Percentiles rank a stretch among this genome's conserved stretches.
These are phyloP conservation scores for Agrilus cyanescens DNA, from an alignment of 2,888 invertebrate genomes.

Conservation along the genomic window DNA sequence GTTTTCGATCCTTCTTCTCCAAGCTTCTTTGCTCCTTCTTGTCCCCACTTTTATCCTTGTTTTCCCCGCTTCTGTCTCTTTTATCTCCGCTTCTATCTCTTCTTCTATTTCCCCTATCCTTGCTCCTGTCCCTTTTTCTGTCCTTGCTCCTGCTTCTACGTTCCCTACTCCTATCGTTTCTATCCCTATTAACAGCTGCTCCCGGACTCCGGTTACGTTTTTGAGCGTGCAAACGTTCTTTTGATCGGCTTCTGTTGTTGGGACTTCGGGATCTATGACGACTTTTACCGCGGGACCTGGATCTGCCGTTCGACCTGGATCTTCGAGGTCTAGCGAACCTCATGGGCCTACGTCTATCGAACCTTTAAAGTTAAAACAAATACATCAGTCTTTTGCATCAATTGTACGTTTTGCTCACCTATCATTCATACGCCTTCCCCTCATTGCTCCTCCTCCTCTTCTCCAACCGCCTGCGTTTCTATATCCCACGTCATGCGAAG, in stretches of 20 bases:
- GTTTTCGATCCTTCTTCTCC: constrained; percentile 14
- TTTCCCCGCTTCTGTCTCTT: constrained; percentile 33
- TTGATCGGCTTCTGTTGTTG: constrained; percentile 1
- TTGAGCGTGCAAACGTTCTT: constrained; percentile 1
- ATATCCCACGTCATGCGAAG: constrained; percentile 11
- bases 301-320: too few species aligned
- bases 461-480: constrained; percentile 3
- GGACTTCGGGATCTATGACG: too few species aligned
- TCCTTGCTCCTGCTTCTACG: too few species aligned
- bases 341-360: too few species aligned
- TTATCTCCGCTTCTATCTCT: constrained; percentile 20
- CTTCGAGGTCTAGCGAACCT: too few species aligned
- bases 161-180: too few species aligned
- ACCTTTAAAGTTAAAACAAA: too few species aligned
- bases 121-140: too few species aligned
- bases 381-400: too few species aligned
- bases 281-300: too few species aligned
- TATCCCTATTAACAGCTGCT: too few species aligned
- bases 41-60: constrained; percentile 34
- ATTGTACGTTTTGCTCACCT: neutral
- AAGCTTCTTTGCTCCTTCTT: constrained; percentile 25
- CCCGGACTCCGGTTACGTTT: constrained; percentile 10
- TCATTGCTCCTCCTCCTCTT: constrained; percentile 9
- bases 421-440: constrained; percentile 7
- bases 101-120: constrained; percentile 19